Evolutionary conservation across 1,140 invertebrate species (phyloP).

Genomic region (Leptopilina boulardi): DNA sequence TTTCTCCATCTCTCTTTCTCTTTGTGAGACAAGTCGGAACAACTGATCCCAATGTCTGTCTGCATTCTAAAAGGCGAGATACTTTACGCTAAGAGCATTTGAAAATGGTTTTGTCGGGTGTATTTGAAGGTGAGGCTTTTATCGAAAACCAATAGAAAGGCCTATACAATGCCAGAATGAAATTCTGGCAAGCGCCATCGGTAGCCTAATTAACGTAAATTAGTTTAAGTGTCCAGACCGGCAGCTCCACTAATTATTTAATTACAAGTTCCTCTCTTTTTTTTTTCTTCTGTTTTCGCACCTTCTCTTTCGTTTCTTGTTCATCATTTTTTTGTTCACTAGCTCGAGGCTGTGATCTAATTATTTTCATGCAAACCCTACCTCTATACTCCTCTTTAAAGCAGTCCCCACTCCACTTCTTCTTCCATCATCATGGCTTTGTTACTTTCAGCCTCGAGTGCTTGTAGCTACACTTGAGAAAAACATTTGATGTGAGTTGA

Average conservation of each 20-base stretch:
- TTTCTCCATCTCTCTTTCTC: neutral
- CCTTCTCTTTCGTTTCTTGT: slow-evolving; percentile 56
- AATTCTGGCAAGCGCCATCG: slow-evolving; percentile 15
- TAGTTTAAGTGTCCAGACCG: slow-evolving; percentile 37
- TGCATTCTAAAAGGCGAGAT: slow-evolving; percentile 17
- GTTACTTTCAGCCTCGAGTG: slow-evolving; percentile 47
- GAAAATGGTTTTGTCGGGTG: neutral
- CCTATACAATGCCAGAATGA: neutral
- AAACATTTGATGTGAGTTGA: slow-evolving; percentile 23
- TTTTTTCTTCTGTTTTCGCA: neutral
- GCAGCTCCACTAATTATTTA: slow-evolving; percentile 66
- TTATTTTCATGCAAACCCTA: slow-evolving; percentile 66
- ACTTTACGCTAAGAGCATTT: neutral
- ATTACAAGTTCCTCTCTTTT: slow-evolving; percentile 58
- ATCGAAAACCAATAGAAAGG: neutral
- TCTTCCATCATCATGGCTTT: slow-evolving; percentile 52
- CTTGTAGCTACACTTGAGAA: neutral
- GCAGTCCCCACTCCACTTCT: neutral
- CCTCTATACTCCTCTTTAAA: slow-evolving; percentile 35
- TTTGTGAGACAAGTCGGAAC: neutral
- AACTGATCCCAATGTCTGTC: slow-evolving; percentile 18
- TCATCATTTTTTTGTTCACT: slow-evolving; percentile 38
- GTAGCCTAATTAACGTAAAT: slow-evolving; percentile 26
- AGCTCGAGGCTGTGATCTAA: slow-evolving; percentile 64
- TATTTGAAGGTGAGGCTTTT: neutral